Percentiles rank a stretch among this genome's conserved stretches.
These are phyloP conservation scores for Myocastor coypus DNA, from an alignment of 2,113 vertebrate species.

Conservation along the genomic window DNA sequence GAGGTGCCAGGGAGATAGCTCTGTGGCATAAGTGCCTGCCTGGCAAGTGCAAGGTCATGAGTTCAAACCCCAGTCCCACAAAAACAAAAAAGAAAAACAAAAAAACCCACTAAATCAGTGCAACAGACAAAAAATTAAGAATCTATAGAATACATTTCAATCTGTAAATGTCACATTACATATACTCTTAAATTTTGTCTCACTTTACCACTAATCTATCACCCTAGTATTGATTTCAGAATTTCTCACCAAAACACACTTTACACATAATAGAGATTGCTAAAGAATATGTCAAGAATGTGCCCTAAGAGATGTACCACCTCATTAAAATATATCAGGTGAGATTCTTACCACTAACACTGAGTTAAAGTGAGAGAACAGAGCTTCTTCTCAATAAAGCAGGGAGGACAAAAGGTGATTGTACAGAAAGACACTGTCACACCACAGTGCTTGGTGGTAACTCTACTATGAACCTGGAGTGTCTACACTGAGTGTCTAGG, in stretches of 20 bases:
- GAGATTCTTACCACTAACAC: not conserved
- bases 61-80: too few relatives aligned
- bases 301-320: not conserved
- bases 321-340: not conserved
- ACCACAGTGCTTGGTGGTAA: not conserved
- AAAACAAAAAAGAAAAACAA: too few relatives aligned
- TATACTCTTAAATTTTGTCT: conserved; percentile 14
- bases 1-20: too few relatives aligned
- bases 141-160: conserved; percentile 35
- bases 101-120: not conserved
- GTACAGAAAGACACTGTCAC: not conserved
- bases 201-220: not conserved
- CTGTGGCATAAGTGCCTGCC: too few relatives aligned
- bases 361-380: not conserved
- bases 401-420: not conserved
- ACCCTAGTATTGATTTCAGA: conserved; percentile 40
- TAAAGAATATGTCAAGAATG: conserved; percentile 40
- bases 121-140: conserved; percentile 23
- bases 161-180: conserved; percentile 28
- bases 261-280: conserved; percentile 8
- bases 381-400: not conserved
- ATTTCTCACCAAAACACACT: conserved; percentile 21
- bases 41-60: too few relatives aligned
- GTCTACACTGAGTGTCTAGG: not conserved
- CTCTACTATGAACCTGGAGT: not conserved